These are phyloP conservation scores for Ormyrus nitidulus DNA, from an alignment of 2,888 invertebrate species.

Conservation along the genomic window DNA sequence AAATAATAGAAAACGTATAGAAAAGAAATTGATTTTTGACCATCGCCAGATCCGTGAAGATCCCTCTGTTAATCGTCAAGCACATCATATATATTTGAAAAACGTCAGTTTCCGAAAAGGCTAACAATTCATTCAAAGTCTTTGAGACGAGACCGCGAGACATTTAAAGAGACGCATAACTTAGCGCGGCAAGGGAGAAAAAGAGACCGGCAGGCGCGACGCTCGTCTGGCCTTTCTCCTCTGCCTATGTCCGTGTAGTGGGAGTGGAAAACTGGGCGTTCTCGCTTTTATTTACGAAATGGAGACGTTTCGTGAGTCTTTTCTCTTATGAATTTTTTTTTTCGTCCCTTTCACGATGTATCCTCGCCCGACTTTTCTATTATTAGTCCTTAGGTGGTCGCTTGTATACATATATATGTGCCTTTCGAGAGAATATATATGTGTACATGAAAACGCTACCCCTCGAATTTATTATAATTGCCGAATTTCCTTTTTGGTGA, in stretches of 20 bases:
- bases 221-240: neutral
- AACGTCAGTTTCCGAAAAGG: neutral
- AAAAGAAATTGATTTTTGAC: no score
- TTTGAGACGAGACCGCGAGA: no score
- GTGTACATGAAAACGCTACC: neutral
- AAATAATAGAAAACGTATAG: no score
- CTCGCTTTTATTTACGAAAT: slow-evolving; percentile 44
- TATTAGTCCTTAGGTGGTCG: slow-evolving; percentile 44
- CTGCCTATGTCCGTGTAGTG: neutral
- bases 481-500: neutral
- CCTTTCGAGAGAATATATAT: neutral
- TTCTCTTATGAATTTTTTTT: neutral
- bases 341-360: neutral
- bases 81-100: neutral
- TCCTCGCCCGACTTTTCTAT: neutral
- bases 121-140: neutral
- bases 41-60: no score
- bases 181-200: neutral
- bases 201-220: neutral
- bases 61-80: no score
- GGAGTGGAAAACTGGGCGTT: slow-evolving; percentile 49
- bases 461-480: slow-evolving; percentile 45
- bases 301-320: slow-evolving; percentile 25
- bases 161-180: slow-evolving; percentile 18
- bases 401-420: neutral